Evolutionary conservation across 2,113 vertebrate species (phyloP), one percentile per base, ranked within the genome.

Genomic region (Elaphurus davidianus): DNA sequence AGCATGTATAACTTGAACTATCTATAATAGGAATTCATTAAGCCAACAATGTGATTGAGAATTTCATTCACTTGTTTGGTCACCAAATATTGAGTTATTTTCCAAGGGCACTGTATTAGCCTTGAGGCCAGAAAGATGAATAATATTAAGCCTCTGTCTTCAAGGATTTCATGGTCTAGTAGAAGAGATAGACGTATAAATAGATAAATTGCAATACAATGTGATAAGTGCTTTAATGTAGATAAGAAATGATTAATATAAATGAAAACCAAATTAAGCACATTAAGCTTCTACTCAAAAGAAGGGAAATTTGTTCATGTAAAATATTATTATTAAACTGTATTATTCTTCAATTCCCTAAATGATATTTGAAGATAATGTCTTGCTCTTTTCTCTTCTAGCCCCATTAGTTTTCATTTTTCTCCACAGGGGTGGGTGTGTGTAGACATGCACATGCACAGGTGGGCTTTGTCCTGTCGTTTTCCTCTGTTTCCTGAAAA

Each of bases 301-400:
- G 95, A 92, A 57, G 21, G 17, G 16, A 97, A 98, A 97, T 98
- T 98, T 98, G 94, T 93, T 96, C 96, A 90, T 93, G 79, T 98
- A 98, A 98, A 98, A 98, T 98, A 98, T 96, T 95, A 97, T 93
- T 97, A 98, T 97, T 97, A 97, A 98, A 96, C 52, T 96, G 30
- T 97, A 98, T 98, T 98, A 98, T 98, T 97, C 96, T 96, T 98
- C 95, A 98, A 85, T 98, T 97, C 96, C 91, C 96, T 96, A 98
- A 98, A 96, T 97, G 97, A 81, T 96, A 96, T 96, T 98, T 97
- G 89, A 98, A 92, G 96, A 93, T 98, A 98, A 98, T 97, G 47
- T 97, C 94, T 90, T 94, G 87, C 83, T 97, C 88, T 93, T 97
- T 98, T 94, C 67, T 98, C 86, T 93, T 82, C 78, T 64, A 91